Conservation (phyloP, 2,888 invertebrate species). For the Eubasilissa splendida region DNA sequence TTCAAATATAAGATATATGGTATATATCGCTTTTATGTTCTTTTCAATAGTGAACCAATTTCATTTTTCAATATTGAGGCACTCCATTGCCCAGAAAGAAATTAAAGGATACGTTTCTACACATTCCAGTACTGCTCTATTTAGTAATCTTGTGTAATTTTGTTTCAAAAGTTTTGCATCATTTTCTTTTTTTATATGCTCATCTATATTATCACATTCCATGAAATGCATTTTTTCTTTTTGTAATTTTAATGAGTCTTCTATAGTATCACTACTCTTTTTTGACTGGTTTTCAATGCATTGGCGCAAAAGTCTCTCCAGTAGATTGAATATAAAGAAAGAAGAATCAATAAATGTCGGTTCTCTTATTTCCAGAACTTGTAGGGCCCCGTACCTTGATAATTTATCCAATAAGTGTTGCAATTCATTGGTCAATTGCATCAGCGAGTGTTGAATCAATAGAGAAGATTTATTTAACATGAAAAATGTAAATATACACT, state of each 20-base stretch:
- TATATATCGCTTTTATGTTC: too few relatives aligned
- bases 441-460: conserved; percentile 41
- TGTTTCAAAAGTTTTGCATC: conserved; percentile 35
- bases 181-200: conserved; percentile 21
- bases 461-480: conserved; percentile 45
- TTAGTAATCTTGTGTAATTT: conserved; percentile 36
- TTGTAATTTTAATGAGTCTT: background rate
- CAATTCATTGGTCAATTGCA: conserved; percentile 27
- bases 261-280: background rate
- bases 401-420: conserved; percentile 37
- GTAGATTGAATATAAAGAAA: conserved; percentile 42
- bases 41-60: too few relatives aligned
- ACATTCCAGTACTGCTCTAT: conserved; percentile 42
- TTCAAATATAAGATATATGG: too few relatives aligned
- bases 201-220: conserved; percentile 6
- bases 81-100: conserved; percentile 53
- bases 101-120: conserved; percentile 52
- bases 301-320: conserved; percentile 35
- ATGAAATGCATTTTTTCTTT: background rate
- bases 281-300: background rate
- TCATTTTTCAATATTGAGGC: conserved; percentile 43
- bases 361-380: conserved; percentile 43
- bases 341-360: conserved; percentile 27
- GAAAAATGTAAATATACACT: conserved; percentile 29
- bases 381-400: background rate